Conservation (phyloP, 1,140 invertebrate species). For the Heliconius hewitsoni region DNA sequence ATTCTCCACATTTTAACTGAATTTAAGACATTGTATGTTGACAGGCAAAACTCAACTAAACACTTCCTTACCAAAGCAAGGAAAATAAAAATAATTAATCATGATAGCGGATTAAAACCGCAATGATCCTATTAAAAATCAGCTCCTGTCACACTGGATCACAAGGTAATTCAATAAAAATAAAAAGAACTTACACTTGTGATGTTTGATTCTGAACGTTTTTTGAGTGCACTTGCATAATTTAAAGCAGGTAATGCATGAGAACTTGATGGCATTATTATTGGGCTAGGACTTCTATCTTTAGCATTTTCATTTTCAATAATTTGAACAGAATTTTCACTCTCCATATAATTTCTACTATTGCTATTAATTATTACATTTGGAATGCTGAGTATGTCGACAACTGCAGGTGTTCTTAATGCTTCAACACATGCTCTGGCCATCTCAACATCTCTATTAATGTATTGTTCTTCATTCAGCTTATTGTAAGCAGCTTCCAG, state of each 20-base stretch:
- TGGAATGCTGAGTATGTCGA: constrained; percentile 61
- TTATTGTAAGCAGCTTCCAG: constrained; percentile 59
- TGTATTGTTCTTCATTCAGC: constrained; percentile 56
- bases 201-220: constrained; percentile 51
- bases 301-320: constrained; percentile 47
- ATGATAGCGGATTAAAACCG: no score
- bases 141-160: no score
- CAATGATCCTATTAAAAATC: no score
- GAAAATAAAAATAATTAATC: no score
- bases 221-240: constrained; percentile 64
- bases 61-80: no score
- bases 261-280: constrained; percentile 50
- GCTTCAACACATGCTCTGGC: constrained; percentile 69
- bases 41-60: no score
- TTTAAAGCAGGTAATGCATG: constrained; percentile 52
- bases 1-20: no score
- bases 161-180: constrained; percentile 21
- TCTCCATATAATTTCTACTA: constrained; percentile 47
- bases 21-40: no score
- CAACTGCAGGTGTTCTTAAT: constrained; percentile 53
- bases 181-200: constrained; percentile 58
- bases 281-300: constrained; percentile 54
- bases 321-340: constrained; percentile 47
- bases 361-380: constrained; percentile 55
- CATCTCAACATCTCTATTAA: constrained; percentile 67